These are phyloP conservation scores for Microcebus ravelobensis DNA, from an alignment of 2,113 vertebrate species.

Conservation along the genomic window DNA sequence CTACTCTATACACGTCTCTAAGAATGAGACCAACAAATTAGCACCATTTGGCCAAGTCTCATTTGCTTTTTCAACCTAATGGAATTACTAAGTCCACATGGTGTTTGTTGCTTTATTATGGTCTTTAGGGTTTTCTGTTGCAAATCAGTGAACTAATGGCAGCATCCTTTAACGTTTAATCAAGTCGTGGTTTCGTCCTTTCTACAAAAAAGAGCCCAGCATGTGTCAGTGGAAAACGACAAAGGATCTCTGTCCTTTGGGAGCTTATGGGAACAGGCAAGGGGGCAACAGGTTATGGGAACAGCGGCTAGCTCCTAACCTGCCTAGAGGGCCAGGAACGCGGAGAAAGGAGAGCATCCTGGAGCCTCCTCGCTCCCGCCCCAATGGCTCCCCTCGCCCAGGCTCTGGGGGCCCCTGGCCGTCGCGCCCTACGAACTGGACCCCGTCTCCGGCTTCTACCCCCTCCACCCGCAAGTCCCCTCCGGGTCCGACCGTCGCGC, in stretches of 20 bases:
- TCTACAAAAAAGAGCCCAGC: background rate
- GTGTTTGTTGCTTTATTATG: background rate
- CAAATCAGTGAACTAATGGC: background rate
- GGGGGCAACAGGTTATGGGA: fast-evolving
- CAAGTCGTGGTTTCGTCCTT: background rate
- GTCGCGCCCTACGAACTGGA: fast-evolving
- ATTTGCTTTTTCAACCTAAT: background rate
- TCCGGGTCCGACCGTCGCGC: no score
- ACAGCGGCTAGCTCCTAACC: background rate
- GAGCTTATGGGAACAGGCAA: background rate
- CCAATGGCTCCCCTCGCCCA: background rate
- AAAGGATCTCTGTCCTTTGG: background rate
- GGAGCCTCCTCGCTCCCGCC: no score
- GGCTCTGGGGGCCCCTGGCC: background rate
- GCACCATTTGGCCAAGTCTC: background rate
- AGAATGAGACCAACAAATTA: background rate
- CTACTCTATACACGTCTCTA: background rate
- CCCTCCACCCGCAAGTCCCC: fast-evolving
- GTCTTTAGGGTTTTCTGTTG: background rate
- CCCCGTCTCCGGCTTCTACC: background rate
- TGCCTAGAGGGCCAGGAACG: no score
- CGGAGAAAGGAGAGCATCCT: background rate
- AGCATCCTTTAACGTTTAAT: background rate
- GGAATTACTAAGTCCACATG: background rate
- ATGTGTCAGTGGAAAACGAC: background rate